phyloP scores from a whole-genome alignment of 2,113 vertebrate genomes.

The Leptobrachium ailaonicum region DNA sequence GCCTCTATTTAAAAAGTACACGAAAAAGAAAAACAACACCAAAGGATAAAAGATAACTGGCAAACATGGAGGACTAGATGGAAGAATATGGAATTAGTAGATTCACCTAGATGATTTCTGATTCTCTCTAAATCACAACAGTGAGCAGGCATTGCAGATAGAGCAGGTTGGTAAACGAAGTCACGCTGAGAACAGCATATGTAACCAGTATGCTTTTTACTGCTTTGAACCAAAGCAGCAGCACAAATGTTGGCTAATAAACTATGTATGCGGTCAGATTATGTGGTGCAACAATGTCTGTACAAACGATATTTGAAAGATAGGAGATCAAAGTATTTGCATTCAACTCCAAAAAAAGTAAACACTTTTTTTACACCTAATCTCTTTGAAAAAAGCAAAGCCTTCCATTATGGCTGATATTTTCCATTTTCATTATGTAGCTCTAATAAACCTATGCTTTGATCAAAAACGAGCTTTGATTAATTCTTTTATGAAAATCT shows the following conservation, averaged over 20 bases:
- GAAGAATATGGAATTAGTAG: too few relatives aligned
- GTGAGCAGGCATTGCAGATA: too few relatives aligned
- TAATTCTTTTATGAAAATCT: slow-evolving; percentile 6
- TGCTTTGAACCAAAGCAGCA: not conserved
- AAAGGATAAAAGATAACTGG: too few relatives aligned
- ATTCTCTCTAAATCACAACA: too few relatives aligned
- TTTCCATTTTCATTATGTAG: slow-evolving; percentile 39
- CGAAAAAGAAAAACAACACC: too few relatives aligned
- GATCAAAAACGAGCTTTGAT: slow-evolving; percentile 38
- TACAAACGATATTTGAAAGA: not conserved
- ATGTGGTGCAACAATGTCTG: not conserved
- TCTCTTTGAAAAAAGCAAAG: slow-evolving; percentile 19
- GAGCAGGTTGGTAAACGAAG: too few relatives aligned
- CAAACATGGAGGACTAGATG: too few relatives aligned
- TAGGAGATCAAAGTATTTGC: slow-evolving; percentile 29
- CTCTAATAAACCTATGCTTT: slow-evolving; percentile 19
- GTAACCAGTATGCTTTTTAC: too few relatives aligned
- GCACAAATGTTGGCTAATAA: slow-evolving; percentile 8
- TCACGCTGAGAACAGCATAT: too few relatives aligned
- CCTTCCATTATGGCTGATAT: slow-evolving; percentile 15
- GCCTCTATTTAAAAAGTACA: too few relatives aligned
- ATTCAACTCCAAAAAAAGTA: not conserved
- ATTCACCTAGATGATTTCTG: too few relatives aligned
- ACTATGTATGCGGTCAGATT: not conserved
- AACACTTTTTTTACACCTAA: slow-evolving; percentile 4